Percentiles rank a stretch among this genome's conserved stretches.
phyloP scores from a whole-genome alignment of 2,888 invertebrate species.

The Agriopis aurantiaria region DNA sequence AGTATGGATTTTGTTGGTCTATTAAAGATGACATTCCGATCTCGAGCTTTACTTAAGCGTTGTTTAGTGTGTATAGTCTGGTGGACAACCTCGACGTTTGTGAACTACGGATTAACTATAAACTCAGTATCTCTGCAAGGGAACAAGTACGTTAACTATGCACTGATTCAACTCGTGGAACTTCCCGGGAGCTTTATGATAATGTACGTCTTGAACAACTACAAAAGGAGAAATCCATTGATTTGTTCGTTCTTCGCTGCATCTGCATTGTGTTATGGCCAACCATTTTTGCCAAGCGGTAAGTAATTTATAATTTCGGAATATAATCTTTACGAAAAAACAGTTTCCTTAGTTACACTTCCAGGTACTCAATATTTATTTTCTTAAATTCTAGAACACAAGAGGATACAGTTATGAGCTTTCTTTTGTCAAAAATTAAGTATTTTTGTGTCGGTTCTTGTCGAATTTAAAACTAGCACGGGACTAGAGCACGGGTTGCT shows the following conservation, averaged over 20 bases:
- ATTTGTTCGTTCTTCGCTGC: slow-evolving; percentile 84
- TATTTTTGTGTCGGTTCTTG: no score
- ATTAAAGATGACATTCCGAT: slow-evolving; percentile 68
- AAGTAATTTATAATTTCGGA: slow-evolving; percentile 49
- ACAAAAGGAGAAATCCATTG: slow-evolving; percentile 85
- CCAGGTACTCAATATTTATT: no score
- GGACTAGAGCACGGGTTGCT: no score
- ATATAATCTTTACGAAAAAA: no score
- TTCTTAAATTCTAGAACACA: no score
- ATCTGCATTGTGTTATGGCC: slow-evolving; percentile 85
- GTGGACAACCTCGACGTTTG: slow-evolving; percentile 90
- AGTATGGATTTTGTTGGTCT: slow-evolving; percentile 55
- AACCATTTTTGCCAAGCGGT: slow-evolving; percentile 87
- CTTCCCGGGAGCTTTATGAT: slow-evolving; percentile 86
- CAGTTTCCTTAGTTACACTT: no score
- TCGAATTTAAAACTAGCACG: no score
- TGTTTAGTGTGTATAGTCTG: slow-evolving; percentile 74
- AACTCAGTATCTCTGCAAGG: slow-evolving; percentile 91
- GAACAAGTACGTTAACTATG: slow-evolving; percentile 92
- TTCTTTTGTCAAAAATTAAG: no score
- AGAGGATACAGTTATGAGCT: no score
- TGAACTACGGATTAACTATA: slow-evolving; percentile 92
- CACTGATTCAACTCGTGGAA: slow-evolving; percentile 84
- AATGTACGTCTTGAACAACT: slow-evolving; percentile 82
- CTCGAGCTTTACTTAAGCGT: slow-evolving; percentile 63